A percentile compares a stretch with the other conserved stretches of the same genome.
Evolutionary conservation across 2,888 invertebrate species (phyloP).

Genomic region (Dioctria rufipes): DNA sequence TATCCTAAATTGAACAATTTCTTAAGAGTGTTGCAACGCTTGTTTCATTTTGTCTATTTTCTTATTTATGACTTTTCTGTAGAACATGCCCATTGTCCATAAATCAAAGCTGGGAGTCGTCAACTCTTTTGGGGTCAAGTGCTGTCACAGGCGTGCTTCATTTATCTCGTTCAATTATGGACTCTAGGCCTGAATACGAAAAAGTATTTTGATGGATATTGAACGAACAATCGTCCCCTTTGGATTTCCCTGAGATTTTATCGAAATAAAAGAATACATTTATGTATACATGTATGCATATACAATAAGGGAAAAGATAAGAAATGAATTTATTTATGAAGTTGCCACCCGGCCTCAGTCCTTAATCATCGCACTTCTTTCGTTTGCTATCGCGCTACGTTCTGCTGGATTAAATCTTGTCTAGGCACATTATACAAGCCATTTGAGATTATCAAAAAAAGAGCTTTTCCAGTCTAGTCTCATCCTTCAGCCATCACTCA

Average conservation of each 20-base stretch:
- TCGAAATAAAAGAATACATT: constrained; percentile 3
- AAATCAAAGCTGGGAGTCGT: constrained; percentile 30
- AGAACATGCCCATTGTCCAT: constrained; percentile 17
- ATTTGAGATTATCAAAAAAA: constrained; percentile 53
- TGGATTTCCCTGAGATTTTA: background rate
- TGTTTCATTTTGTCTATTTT: constrained; percentile 2
- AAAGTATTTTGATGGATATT: constrained; percentile 19
- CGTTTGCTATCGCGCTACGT: background rate
- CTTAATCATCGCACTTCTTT: no score
- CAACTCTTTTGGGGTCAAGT: constrained; percentile 32
- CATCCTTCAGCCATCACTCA: constrained; percentile 43
- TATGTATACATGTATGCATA: no score
- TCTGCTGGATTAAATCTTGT: constrained; percentile 23
- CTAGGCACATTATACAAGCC: constrained; percentile 41
- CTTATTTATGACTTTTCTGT: background rate
- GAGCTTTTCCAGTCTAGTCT: constrained; percentile 26
- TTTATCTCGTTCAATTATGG: constrained; percentile 43
- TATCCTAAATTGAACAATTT: background rate
- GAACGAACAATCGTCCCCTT: background rate
- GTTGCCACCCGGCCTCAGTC: background rate
- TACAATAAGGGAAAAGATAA: constrained; percentile 8
- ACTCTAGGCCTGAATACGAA: background rate
- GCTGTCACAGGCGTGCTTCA: constrained; percentile 26
- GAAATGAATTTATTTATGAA: constrained; percentile 49
- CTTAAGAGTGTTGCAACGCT: constrained; percentile 5